Percentiles rank a stretch among this genome's conserved stretches.
Evolutionary conservation across 2,888 invertebrate genomes (phyloP).

Genomic region (Parasteatoda lunata): DNA sequence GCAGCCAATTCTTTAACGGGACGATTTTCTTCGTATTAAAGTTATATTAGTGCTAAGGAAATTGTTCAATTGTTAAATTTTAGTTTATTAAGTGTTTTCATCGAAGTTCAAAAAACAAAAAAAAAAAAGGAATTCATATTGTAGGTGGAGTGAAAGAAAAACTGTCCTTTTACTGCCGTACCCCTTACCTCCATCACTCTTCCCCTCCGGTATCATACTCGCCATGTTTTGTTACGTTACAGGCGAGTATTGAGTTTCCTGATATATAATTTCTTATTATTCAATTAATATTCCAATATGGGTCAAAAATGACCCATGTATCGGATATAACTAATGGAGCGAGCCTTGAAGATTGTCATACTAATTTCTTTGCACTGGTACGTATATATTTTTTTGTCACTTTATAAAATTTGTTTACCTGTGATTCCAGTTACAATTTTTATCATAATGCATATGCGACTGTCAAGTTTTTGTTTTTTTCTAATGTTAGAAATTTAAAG

Average conservation of each 20-base stretch:
- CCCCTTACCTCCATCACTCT: slow-evolving; percentile 15
- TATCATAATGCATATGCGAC: neutral
- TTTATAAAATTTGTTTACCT: slow-evolving; percentile 1
- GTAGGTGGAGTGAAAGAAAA: neutral
- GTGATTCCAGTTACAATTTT: neutral
- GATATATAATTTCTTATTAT: slow-evolving; percentile 29
- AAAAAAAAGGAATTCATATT: neutral
- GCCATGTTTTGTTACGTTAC: slow-evolving; percentile 67
- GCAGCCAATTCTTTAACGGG: too few species aligned
- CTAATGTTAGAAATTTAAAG: too few species aligned
- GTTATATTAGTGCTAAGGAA: too few species aligned
- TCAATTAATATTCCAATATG: slow-evolving; percentile 80
- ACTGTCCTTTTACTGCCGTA: slow-evolving; percentile 47
- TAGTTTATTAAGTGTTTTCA: neutral
- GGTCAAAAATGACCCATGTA: slow-evolving; percentile 98
- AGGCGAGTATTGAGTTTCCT: slow-evolving; percentile 42
- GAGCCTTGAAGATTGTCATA: slow-evolving; percentile 99
- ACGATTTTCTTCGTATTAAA: too few species aligned
- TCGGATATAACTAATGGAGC: slow-evolving; percentile 99
- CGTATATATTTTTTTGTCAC: slow-evolving; percentile 76
- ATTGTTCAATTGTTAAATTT: neutral
- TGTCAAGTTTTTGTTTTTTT: neutral
- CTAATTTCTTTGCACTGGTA: slow-evolving; percentile 99
- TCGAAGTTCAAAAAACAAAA: neutral
- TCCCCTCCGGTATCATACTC: slow-evolving; percentile 33